Conservation (phyloP, 2,797 vertebrate genomes). For the Lacerta bilineata region DNA sequence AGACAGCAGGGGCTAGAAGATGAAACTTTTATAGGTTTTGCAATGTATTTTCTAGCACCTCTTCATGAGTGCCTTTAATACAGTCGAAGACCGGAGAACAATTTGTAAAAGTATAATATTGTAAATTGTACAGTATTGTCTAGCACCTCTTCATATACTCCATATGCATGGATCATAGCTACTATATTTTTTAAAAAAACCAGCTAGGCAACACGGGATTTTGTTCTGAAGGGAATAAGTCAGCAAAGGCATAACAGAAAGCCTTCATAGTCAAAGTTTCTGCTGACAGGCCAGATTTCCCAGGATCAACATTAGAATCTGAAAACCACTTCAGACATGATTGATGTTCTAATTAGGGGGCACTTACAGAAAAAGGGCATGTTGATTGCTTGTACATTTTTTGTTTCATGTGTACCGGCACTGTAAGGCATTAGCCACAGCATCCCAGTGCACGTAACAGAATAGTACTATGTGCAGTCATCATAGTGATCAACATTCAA, state of each 20-base stretch:
- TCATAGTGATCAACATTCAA: neutral
- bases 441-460: no score
- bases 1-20: neutral
- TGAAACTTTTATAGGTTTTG: neutral
- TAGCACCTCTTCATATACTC: neutral
- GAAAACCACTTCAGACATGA: neutral
- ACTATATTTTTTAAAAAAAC: neutral
- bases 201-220: neutral
- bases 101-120: no score
- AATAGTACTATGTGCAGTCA: neutral
- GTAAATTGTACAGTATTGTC: neutral
- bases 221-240: neutral
- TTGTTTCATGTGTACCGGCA: neutral
- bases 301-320: neutral
- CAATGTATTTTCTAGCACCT: neutral
- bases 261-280: neutral
- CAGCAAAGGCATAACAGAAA: neutral
- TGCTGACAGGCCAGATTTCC: conserved; percentile 30
- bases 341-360: neutral
- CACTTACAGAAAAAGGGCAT: neutral
- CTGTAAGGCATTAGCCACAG: neutral
- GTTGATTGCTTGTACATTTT: neutral
- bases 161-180: neutral
- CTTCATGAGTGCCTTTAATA: neutral
- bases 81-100: no score